Evolutionary conservation across 2,888 invertebrate genomes (phyloP), one percentile per base, ranked within the genome.

Genomic region (Seladonia tumulorum): DNA sequence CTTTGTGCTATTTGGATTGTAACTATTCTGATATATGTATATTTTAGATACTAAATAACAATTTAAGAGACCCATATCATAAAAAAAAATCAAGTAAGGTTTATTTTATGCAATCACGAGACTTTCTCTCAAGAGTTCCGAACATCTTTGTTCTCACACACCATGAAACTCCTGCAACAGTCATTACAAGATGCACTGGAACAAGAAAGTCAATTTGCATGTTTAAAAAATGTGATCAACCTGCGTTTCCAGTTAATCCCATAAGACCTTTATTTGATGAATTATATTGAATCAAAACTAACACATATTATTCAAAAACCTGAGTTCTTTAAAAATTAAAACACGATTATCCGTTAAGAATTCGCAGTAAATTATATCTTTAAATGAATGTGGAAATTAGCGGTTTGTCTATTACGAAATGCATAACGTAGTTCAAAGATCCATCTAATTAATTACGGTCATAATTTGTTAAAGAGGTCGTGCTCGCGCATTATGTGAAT

Each of bases 61-160:
- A 68, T 73, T 22, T 74, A 16, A 16, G 18, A 63, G 25, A 16
- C 66, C 29, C 60, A 22, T 57, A 60, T 78, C 49, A 25, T 25
- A 74, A 70, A 42, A 74, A 70, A 42, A n/a, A 63, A 60, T 45
- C 16, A 74, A 35, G 35, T 70, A 60, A 22, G 4, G 35, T 18
- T 22, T 42, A 53, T 70, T 35, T 78, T 35, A 12, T 22, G 49
- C 14, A 12, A 18, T 16, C 49, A n/a, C 25, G 42, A 49, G 60
- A 78, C 74, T 84, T 84, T 78, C 84, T 82, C 84, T 82, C 22
- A 42, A 10, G 35, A 66, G 10, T 66, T 35, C 22, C 35, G 8
- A 39, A 35, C 60, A 82, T 60, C 60, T 82, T 49, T 35, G n/a
- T 47, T 49, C 70, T 22, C 35, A 12, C 4, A 16, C 57, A 42